Evolutionary conservation across 2,113 vertebrate genomes (phyloP).

Genomic region (Kryptolebias marmoratus): DNA sequence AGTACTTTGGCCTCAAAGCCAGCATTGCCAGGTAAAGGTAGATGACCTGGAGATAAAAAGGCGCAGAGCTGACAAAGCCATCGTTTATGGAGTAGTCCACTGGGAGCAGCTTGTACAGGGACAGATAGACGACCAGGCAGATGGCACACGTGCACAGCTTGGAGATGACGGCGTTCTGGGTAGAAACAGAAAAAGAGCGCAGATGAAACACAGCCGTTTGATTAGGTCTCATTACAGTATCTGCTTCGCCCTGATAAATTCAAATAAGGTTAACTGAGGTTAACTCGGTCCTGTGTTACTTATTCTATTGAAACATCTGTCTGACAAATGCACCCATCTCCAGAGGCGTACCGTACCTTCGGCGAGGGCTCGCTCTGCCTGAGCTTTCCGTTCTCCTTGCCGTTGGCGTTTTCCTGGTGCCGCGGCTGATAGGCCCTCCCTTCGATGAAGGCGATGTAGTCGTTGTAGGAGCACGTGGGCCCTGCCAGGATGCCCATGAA

Average conservation of each 20-base stretch:
- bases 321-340: background rate
- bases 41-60: slow-evolving; percentile 85
- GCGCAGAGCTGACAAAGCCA: slow-evolving; percentile 84
- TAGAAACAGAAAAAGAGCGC: slow-evolving; percentile 5
- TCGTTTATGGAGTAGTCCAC: slow-evolving; percentile 90
- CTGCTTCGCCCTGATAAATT: background rate
- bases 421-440: slow-evolving; percentile 85
- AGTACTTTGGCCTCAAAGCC: slow-evolving; percentile 96
- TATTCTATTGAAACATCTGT: background rate
- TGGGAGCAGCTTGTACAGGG: slow-evolving; percentile 84
- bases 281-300: too few species aligned
- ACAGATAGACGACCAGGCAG: slow-evolving; percentile 90
- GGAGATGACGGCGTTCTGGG: slow-evolving; percentile 88
- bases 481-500: slow-evolving; percentile 99
- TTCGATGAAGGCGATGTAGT: slow-evolving; percentile 97
- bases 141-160: slow-evolving; percentile 91
- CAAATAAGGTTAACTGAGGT: background rate
- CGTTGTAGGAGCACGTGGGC: slow-evolving; percentile 96
- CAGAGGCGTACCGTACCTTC: slow-evolving; percentile 79
- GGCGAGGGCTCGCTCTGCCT: slow-evolving; percentile 90
- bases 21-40: slow-evolving; percentile 94
- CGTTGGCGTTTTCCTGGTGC: slow-evolving; percentile 83
- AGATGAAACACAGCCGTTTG: background rate
- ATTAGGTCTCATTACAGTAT: background rate
- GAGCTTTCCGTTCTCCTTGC: slow-evolving; percentile 86